These are phyloP conservation scores for Xestia xanthographa DNA, from an alignment of 2,888 invertebrate genomes.

Conservation along the genomic window DNA sequence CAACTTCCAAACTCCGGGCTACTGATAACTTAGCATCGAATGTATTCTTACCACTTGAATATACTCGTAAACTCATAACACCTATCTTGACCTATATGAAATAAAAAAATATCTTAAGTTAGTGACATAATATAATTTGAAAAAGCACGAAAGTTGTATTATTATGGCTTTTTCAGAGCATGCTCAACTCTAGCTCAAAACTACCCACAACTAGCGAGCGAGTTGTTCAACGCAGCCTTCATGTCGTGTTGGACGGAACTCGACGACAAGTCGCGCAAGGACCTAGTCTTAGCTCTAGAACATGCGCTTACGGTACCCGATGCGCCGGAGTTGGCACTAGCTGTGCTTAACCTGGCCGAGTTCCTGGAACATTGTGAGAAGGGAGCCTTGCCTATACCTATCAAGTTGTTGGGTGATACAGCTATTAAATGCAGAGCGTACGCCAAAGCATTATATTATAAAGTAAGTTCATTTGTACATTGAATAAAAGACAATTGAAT, in stretches of 20 bases:
- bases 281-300: conserved; percentile 95
- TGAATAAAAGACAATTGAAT: neutral
- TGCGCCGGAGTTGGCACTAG: conserved; percentile 98
- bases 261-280: conserved; percentile 94
- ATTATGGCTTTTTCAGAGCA: conserved; percentile 90
- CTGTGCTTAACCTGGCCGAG: conserved; percentile 98
- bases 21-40: neutral
- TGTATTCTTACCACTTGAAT: neutral
- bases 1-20: too few relatives aligned
- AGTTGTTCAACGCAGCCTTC: conserved; percentile 99
- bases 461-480: conserved; percentile 75
- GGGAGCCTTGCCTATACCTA: conserved; percentile 97
- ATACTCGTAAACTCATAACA: too few relatives aligned
- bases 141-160: neutral
- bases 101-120: neutral
- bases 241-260: conserved; percentile 99
- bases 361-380: conserved; percentile 99
- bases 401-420: conserved; percentile 96
- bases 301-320: conserved; percentile 97
- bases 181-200: conserved; percentile 97
- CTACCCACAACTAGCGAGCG: conserved; percentile 97
- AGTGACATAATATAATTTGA: neutral
- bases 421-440: conserved; percentile 97
- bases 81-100: neutral
- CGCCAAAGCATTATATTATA: conserved; percentile 92